Base-by-base conservation (phyloP, 2,888 invertebrate species). In the Coleophora deauratella region DNA sequence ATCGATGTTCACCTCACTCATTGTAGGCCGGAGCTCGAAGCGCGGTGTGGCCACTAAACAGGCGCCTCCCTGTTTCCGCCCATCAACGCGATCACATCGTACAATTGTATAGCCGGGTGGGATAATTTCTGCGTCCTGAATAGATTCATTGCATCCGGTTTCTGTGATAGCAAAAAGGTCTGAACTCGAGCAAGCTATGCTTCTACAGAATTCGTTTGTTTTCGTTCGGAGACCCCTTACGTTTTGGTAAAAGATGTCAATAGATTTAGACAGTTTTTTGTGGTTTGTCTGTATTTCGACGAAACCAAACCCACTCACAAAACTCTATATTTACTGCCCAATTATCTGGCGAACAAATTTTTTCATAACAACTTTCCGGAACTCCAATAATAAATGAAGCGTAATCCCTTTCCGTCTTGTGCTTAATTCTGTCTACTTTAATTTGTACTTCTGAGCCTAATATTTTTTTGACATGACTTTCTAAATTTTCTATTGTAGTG, bases 251-350 rank as follows among this genome's bases (percentile, higher is more conserved):
- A 40, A 33, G 3, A 21, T 21, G 3, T 21, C 21, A 21, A 21
- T 3, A 21, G 21, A 3, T 6, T 21, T 21, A 21, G 30, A 42
- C 12, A 42, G 10, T 40, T 15, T 41, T 38, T 35, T 9, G 31
- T 34, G 33, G 38, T 9, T 21, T 21, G 21, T 33, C 42, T 34
- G 10, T 30, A 42, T 40, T 2, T 42, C 33, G 45, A n/a, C 52
- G 52, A 57, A 57, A 57, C 49, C 51, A 56, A 9, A 55, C 39
- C 54, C 54, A 54, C 32, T 56, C 53, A 35, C 47, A 37, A 31
- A 43, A 52, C 33, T 55, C 54, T 2, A 46, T 34, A 40, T 56
- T 54, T 2, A 49, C 30, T 49, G 33, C 41, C 46, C 21, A 21
- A 21, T 21, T 21, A 21, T 21, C 21, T 4, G 21, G 21, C 6